Evolutionary conservation across 2,797 vertebrate genomes (phyloP).

Genomic region (Otolemur crassicaudatus): DNA sequence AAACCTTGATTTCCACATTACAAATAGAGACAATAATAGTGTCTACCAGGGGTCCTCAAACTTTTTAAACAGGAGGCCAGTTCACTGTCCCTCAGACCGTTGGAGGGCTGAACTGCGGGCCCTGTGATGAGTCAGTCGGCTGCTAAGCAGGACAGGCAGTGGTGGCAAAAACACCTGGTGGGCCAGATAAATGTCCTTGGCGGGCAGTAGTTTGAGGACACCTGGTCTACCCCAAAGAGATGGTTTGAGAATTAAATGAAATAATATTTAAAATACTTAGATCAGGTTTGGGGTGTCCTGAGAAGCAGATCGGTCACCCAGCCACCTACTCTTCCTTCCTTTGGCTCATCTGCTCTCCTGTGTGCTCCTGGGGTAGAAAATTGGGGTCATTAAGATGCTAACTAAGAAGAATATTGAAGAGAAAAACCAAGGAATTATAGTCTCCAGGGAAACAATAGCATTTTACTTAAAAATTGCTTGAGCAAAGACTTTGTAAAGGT

Average conservation of each 20-base stretch:
- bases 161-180: too few relatives aligned
- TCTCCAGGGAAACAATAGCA: conserved; percentile 73
- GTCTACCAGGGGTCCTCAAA: neutral
- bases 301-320: neutral
- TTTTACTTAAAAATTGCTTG: conserved; percentile 76
- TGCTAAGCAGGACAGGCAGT: too few relatives aligned
- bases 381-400: conserved; percentile 65
- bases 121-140: too few relatives aligned
- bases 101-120: too few relatives aligned
- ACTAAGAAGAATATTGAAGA: conserved; percentile 71
- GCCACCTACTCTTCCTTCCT: neutral
- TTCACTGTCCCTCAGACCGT: too few relatives aligned
- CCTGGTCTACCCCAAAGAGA: neutral
- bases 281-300: neutral
- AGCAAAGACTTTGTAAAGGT: conserved; percentile 22
- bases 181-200: too few relatives aligned
- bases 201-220: too few relatives aligned
- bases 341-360: neutral
- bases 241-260: neutral
- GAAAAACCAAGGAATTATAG: conserved; percentile 56
- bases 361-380: conserved; percentile 6
- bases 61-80: too few relatives aligned
- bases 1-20: neutral
- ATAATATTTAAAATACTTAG: neutral
- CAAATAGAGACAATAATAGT: neutral